Base-by-base conservation (phyloP, 1,140 invertebrate species). In the Apolygus lucorum region DNA sequence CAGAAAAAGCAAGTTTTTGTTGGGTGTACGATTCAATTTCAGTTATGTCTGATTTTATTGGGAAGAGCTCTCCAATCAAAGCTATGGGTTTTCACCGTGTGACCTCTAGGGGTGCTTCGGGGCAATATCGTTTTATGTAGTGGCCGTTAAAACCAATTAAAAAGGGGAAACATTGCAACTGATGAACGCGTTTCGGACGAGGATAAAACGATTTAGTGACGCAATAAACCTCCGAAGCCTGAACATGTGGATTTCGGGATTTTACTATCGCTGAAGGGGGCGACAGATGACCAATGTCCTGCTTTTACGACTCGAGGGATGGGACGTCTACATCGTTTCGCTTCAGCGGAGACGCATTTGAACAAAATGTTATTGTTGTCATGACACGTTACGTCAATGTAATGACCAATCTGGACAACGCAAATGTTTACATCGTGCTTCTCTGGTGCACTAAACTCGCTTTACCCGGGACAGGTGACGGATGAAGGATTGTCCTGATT, bases 241-340 rank as follows among this genome's bases (percentile, higher is more conserved):
- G 54, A 21, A 59, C 54, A 59, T 59, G 54, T 59, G 54, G 54
- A 59, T 59, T 59, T 59, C 22, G 54, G 54, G 54, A n/a, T 59
- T 59, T 59, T 59, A 59, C 54, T 8, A 24, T 21, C 54, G 2
- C 4, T 24, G 22, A 14, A 11, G 54, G 54, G 54, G 22, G 22
- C 11, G 22, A 22, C 8, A 24, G 54, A 4, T 22, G 54, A 21
- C 22, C 54, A 59, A 59, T 59, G 54, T 8, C n/a, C n/a, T n/a
- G 54, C 4, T 59, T 59, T 59, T 59, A 59, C 54, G 54, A 24
- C 11, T 24, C 22, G 22, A n/a, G n/a, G 54, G 54, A 21, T 59
- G 54, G n/a, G 54, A 59, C 54, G 54, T 22, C 54, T 11, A 22
- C 13, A 8, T 59, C 54, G 54, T 59, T 59, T 59, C 22, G 22